These are phyloP conservation scores for Adrianichthys oophorus DNA, from an alignment of 2,797 vertebrate species.

Conservation along the genomic window DNA sequence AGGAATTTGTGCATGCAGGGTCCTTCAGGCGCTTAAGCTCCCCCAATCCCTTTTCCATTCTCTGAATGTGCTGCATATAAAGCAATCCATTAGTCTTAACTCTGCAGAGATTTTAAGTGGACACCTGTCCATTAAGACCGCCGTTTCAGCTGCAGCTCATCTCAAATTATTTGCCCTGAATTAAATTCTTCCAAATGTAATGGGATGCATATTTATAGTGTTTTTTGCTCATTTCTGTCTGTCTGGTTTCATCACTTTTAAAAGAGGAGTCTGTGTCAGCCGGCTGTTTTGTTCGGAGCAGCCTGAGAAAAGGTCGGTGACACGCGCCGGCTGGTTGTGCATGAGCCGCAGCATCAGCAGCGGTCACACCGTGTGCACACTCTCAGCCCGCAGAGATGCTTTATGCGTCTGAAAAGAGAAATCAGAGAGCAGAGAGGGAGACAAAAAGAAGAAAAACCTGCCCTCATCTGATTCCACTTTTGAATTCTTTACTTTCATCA, in stretches of 20 bases:
- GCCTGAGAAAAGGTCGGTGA: conserved; percentile 11
- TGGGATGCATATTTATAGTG: conserved; percentile 78
- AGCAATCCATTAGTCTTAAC: conserved; percentile 87
- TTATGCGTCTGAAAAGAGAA: no score
- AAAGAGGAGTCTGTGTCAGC: conserved; percentile 30
- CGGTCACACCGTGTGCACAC: not conserved
- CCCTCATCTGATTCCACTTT: no score
- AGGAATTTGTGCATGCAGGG: conserved; percentile 69
- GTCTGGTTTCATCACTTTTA: conserved; percentile 35
- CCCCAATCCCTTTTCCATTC: conserved; percentile 79
- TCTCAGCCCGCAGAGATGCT: not conserved
- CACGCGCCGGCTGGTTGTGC: conserved; percentile 7
- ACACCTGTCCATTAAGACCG: conserved; percentile 84
- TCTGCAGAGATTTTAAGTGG: conserved; percentile 82
- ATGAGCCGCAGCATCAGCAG: no score
- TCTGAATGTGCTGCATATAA: conserved; percentile 78
- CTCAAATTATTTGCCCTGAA: conserved; percentile 78
- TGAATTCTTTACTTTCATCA: no score
- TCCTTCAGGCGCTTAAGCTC: conserved; percentile 77
- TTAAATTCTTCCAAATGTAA: conserved; percentile 79
- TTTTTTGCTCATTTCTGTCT: conserved; percentile 51
- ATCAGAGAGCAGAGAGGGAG: no score
- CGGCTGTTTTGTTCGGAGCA: conserved; percentile 29
- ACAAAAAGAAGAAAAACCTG: no score
- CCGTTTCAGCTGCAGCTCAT: conserved; percentile 71